Conservation (phyloP, 1,140 invertebrate species). For the Heliothis subflexa region DNA sequence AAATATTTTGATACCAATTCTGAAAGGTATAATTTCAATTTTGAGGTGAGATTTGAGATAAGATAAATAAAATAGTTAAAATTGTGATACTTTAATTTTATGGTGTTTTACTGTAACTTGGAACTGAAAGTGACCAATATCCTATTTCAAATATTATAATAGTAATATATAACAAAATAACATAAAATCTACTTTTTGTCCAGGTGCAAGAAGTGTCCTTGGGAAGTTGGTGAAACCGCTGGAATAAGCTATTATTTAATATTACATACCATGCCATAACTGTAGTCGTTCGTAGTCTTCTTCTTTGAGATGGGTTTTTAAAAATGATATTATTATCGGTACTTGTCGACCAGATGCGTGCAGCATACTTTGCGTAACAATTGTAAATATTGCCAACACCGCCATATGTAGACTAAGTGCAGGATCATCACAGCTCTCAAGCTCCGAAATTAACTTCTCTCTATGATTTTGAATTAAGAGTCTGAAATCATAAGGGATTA, state of each 20-base stretch:
- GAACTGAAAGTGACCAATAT: too few species aligned
- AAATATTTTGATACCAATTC: constrained; percentile 77
- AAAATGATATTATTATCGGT: constrained; percentile 91
- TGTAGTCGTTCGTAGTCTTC: constrained; percentile 89
- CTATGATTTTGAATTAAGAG: constrained; percentile 91
- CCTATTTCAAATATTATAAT: too few species aligned
- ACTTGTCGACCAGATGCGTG: constrained; percentile 97
- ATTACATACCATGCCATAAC: constrained; percentile 91
- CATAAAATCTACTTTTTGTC: too few species aligned
- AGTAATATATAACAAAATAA: too few species aligned
- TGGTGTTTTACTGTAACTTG: not conserved
- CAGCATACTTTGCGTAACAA: constrained; percentile 92
- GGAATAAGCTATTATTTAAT: not conserved
- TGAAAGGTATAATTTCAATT: constrained; percentile 58
- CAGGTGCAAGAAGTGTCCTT: too few species aligned
- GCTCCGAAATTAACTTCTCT: constrained; percentile 92
- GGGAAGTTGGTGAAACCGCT: not conserved
- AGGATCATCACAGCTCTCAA: constrained; percentile 91
- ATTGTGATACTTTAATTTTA: not conserved
- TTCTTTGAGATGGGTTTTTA: constrained; percentile 89
- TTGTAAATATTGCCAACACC: constrained; percentile 93
- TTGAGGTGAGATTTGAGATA: not conserved
- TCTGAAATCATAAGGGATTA: constrained; percentile 60
- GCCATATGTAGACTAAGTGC: constrained; percentile 94
- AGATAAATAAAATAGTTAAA: not conserved